A percentile compares a stretch with the other conserved stretches of the same genome.
Evolutionary conservation across 2,888 invertebrate genomes (phyloP).

Genomic region (Lysandra bellargus): DNA sequence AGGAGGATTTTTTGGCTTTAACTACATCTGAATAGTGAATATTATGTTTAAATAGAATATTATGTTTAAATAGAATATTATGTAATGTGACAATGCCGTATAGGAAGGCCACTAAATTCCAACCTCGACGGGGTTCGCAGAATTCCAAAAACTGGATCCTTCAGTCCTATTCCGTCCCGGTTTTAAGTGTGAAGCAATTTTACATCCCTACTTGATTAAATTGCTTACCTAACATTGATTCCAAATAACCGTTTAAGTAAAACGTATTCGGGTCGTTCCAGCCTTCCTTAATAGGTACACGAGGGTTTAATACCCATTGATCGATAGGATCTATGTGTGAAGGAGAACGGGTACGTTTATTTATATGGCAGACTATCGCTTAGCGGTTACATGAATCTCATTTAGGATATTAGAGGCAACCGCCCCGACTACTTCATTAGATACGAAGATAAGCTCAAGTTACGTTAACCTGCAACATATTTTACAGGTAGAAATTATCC

Average conservation of each 20-base stretch:
- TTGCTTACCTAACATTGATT: slow-evolving; percentile 20
- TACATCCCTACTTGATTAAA: slow-evolving; percentile 14
- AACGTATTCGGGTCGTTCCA: slow-evolving; percentile 15
- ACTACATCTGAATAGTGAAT: neutral
- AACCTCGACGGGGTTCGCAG: neutral
- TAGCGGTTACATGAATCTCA: slow-evolving; percentile 9
- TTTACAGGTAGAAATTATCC: neutral
- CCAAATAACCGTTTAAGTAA: slow-evolving; percentile 24
- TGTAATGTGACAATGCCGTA: neutral
- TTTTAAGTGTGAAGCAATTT: slow-evolving; percentile 9
- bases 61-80: neutral
- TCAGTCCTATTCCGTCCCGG: neutral
- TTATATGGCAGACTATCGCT: neutral
- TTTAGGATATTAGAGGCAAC: neutral
- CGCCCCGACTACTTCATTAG: neutral
- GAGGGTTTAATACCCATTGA: slow-evolving; percentile 27
- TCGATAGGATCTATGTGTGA: slow-evolving; percentile 25
- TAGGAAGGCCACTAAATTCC: neutral
- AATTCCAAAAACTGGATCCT: neutral
- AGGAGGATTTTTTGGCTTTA: neutral
- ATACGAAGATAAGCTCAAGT: neutral
- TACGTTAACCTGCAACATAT: neutral
- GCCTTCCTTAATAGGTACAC: slow-evolving; percentile 12
- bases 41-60: neutral
- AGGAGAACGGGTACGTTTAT: slow-evolving; percentile 1